These are phyloP conservation scores for Augiades crinisus DNA, from an alignment of 2,888 invertebrate species.

Conservation along the genomic window DNA sequence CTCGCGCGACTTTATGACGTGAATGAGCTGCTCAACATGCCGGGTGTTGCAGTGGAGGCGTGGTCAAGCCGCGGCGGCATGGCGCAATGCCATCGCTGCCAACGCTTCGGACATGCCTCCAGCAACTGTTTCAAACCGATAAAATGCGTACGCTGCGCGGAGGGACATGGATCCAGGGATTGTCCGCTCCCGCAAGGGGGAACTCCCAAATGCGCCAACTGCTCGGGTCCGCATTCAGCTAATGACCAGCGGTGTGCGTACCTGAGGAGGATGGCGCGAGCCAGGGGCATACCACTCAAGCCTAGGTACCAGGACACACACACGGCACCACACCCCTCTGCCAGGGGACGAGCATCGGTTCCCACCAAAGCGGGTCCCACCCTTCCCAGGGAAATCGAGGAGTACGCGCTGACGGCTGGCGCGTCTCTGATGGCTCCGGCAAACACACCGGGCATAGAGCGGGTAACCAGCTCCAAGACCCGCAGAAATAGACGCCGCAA, in stretches of 20 bases:
- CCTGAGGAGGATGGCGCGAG: background rate
- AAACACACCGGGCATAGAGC: background rate
- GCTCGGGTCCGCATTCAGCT: background rate
- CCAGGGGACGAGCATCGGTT: too few species aligned
- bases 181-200: background rate
- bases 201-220: background rate
- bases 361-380: too few species aligned
- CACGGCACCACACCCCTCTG: too few species aligned
- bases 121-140: background rate
- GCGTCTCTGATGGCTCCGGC: background rate
- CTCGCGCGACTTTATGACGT: background rate
- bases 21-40: background rate
- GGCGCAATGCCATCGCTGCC: background rate
- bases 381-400: too few species aligned
- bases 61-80: background rate
- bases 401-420: too few species aligned
- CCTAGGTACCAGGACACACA: too few species aligned
- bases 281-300: background rate
- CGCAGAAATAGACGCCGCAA: background rate
- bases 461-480: background rate
- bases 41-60: background rate
- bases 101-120: background rate
- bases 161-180: background rate
- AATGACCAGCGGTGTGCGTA: background rate
- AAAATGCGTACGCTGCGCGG: background rate